These are phyloP conservation scores for Ricordea florida DNA, from an alignment of 92 coral and sea anemone genomes.

Conservation along the genomic window DNA sequence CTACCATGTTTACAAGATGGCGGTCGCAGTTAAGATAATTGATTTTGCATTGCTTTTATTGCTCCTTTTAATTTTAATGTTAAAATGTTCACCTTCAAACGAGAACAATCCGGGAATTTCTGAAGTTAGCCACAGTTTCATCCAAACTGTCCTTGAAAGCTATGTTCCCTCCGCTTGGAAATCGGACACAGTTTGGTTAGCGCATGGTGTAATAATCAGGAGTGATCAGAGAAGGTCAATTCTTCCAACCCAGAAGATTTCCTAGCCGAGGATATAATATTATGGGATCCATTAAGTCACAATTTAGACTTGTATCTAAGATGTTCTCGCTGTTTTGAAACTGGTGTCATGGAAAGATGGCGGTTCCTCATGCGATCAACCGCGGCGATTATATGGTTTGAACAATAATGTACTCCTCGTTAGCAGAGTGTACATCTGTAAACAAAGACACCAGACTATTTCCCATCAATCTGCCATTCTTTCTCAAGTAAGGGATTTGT, in stretches of 20 bases:
- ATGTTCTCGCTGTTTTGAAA: slow-evolving; percentile 53
- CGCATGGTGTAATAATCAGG: background rate
- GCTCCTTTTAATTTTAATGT: background rate
- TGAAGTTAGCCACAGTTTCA: background rate
- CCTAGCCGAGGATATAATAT: slow-evolving; percentile 12
- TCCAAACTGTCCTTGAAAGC: background rate
- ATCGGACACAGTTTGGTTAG: background rate
- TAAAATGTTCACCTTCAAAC: background rate
- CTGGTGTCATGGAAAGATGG: slow-evolving; percentile 50
- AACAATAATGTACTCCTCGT: slow-evolving; percentile 25
- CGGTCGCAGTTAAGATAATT: no score
- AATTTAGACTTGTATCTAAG: slow-evolving; percentile 31
- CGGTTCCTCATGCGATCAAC: slow-evolving; percentile 8
- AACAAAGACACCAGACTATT: slow-evolving; percentile 48
- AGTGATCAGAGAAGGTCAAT: slow-evolving; percentile 3
- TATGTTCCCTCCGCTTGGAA: background rate
- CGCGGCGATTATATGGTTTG: slow-evolving; percentile 6
- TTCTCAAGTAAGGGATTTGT: slow-evolving; percentile 20
- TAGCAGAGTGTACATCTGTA: slow-evolving; percentile 52
- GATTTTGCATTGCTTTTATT: background rate
- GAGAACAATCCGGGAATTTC: background rate
- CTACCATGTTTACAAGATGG: no score
- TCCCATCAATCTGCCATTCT: slow-evolving; percentile 53
- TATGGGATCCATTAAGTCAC: slow-evolving; percentile 47
- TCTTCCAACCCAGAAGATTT: slow-evolving; percentile 6